These are phyloP conservation scores for Ellobius talpinus DNA, from an alignment of 2,113 vertebrate species.

Conservation along the genomic window DNA sequence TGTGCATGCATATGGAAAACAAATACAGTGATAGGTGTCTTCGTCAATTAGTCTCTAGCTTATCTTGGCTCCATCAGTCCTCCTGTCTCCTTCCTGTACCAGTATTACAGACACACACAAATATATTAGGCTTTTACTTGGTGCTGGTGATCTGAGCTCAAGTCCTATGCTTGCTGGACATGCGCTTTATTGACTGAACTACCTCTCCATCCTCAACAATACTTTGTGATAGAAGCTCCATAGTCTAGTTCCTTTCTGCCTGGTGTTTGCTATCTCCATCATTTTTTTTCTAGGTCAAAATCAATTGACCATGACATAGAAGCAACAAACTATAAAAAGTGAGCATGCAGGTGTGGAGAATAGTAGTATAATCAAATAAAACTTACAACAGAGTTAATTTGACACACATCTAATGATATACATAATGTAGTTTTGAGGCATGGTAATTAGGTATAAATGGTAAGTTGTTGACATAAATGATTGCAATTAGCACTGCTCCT, in stretches of 20 bases:
- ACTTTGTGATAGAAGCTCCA: neutral
- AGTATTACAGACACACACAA: no score
- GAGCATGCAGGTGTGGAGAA: slow-evolving; percentile 57
- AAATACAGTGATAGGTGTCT: neutral
- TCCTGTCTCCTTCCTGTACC: neutral
- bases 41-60: neutral
- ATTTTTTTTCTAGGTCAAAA: neutral
- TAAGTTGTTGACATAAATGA: slow-evolving; percentile 72
- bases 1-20: neutral
- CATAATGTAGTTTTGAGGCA: slow-evolving; percentile 65
- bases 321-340: slow-evolving; percentile 65
- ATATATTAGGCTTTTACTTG: neutral
- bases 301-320: slow-evolving; percentile 43
- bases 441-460: slow-evolving; percentile 72
- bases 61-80: neutral
- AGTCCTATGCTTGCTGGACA: neutral
- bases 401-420: slow-evolving; percentile 69
- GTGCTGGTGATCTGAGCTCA: neutral
- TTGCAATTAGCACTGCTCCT: slow-evolving; percentile 69
- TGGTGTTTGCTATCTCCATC: neutral
- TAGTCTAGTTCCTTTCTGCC: neutral
- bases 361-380: slow-evolving; percentile 64
- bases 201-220: neutral
- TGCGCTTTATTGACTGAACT: neutral
- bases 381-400: slow-evolving; percentile 65